A percentile compares a stretch with the other conserved stretches of the same genome.
Conservation (phyloP, 2,888 invertebrate genomes). For the Schizaphis graminum region DNA sequence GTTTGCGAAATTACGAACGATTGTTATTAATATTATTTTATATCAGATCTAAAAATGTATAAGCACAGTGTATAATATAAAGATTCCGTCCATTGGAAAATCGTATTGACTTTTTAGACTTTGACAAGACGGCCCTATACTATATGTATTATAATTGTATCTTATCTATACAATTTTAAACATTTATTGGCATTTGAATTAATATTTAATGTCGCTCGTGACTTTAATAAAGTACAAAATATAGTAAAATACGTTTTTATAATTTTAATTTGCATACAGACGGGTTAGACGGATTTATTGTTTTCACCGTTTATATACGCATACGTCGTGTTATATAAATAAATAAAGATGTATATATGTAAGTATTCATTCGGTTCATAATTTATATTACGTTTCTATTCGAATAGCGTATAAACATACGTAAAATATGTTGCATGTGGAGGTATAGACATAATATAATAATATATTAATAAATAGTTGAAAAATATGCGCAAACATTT, state of each 20-base stretch:
- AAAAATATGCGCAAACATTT: constrained; percentile 26
- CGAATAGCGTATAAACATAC: neutral
- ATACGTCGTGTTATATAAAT: neutral
- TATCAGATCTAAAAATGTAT: neutral
- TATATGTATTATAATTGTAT: neutral
- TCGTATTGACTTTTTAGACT: neutral
- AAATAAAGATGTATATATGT: neutral
- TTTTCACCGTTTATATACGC: constrained; percentile 19
- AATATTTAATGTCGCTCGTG: neutral
- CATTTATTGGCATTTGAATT: neutral
- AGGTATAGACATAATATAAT: neutral
- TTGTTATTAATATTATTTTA: neutral
- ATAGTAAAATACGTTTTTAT: neutral
- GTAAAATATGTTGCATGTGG: neutral
- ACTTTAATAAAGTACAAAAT: neutral
- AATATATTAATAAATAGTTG: neutral
- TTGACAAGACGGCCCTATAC: neutral
- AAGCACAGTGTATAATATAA: neutral
- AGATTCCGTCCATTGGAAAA: neutral
- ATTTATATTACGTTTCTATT: constrained; percentile 28
- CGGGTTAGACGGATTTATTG: constrained; percentile 38
- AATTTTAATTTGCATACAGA: neutral
- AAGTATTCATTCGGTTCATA: constrained; percentile 5
- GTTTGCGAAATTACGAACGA: neutral
- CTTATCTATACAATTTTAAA: neutral